Evolutionary conservation across 1,140 invertebrate genomes (phyloP).

Genomic region (Nymphalis io): DNA sequence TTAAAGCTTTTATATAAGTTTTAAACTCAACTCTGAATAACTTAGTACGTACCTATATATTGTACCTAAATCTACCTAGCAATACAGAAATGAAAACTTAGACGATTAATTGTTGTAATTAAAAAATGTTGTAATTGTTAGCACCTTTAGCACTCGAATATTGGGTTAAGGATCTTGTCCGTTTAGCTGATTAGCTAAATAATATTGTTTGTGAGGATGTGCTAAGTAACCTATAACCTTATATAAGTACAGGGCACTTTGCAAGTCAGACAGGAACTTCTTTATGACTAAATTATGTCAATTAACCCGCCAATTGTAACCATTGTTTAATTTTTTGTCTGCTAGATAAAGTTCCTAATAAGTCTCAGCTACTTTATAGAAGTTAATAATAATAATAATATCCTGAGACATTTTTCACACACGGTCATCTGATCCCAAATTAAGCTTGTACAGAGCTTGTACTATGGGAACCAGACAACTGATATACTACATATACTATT

Average conservation of each 20-base stretch:
- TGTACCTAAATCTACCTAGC: no score
- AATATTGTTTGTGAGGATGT: conserved; percentile 59
- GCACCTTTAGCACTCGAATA: neutral
- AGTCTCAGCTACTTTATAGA: neutral
- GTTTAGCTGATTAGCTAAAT: conserved; percentile 31
- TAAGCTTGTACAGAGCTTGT: no score
- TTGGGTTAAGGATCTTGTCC: conserved; percentile 2
- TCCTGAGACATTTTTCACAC: no score
- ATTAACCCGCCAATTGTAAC: conserved; percentile 46
- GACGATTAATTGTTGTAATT: no score
- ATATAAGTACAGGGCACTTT: conserved; percentile 46
- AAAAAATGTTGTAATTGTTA: neutral
- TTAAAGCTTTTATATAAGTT: no score
- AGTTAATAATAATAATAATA: no score
- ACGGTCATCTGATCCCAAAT: no score
- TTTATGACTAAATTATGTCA: conserved; percentile 56
- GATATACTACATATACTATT: no score
- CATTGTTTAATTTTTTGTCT: conserved; percentile 29
- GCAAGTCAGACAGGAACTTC: conserved; percentile 50
- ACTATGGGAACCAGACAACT: no score
- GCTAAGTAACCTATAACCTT: conserved; percentile 55
- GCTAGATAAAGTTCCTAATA: conserved; percentile 18
- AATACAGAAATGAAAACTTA: no score
- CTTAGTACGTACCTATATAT: no score
- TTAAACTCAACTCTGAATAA: no score